Base-by-base conservation (phyloP, 2,888 invertebrate genomes). In the Eledona agricola region DNA sequence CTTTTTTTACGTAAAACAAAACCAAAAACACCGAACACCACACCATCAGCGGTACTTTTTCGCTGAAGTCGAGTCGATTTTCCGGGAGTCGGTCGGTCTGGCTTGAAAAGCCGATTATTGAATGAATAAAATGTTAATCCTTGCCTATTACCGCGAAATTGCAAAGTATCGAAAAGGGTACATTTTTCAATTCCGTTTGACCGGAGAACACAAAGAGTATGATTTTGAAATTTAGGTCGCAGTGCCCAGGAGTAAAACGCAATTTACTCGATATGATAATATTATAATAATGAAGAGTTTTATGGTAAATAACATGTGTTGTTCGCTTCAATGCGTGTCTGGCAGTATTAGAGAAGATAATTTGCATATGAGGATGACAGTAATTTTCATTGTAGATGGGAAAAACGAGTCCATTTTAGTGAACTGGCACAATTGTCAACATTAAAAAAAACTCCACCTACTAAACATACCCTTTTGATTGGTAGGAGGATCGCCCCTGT, bases 391-490 rank as follows among this genome's bases (percentile, higher is more conserved):
- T 35, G 25, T 37, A 43, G 28, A 37, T 26, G 38, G 23, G 35
- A 22, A 51, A 45, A 37, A 28, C 28, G 22, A 42, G 29, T 42
- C 35, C 51, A 51, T 28, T 55, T 55, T 37, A 45, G 28, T 29
- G 51, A 47, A 54, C 35, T 58, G 40, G 42, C 47, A 53, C 59
- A 60, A 60, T 60, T 57, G 59, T 59, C 54, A 55, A 58, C 51
- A 55, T 55, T 55, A 42, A 54, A 43, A n/a, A 37, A 46, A 58
- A 58, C 65, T 64, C 65, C 65, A 59, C 65, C 65, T 57, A 64
- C 65, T 58, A 59, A 62, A 63, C 59, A 60, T 56, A 59, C 61
- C 62, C 62, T 63, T 51, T 63, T 59, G 59, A 61, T 64, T 62
- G 64, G 62, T 50, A 64, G 61, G 52, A 54, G 57, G 49, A 59